A percentile compares a stretch with the other conserved stretches of the same genome.
phyloP scores from a whole-genome alignment of 2,113 vertebrate species.

The Scomber japonicus region DNA sequence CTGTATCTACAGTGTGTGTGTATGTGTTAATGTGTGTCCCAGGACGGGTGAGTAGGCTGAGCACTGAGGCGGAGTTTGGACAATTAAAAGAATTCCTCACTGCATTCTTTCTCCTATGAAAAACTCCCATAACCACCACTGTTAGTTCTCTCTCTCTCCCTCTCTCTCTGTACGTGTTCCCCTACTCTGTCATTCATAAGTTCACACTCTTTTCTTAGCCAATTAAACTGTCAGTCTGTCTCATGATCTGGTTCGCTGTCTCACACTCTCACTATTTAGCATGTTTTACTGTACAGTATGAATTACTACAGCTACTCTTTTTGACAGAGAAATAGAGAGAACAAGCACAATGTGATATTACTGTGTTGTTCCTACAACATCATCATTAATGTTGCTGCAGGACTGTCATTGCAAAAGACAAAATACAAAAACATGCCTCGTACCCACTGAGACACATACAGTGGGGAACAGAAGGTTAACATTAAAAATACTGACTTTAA shows the following conservation, averaged over 20 bases:
- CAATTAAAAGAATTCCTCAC: slow-evolving; percentile 73
- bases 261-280: slow-evolving; percentile 6
- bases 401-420: too few species aligned
- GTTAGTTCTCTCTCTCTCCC: neutral
- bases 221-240: slow-evolving; percentile 44
- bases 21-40: slow-evolving; percentile 11
- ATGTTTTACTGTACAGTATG: slow-evolving; percentile 6
- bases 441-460: too few species aligned
- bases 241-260: slow-evolving; percentile 23
- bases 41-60: slow-evolving; percentile 59
- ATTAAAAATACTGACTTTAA: too few species aligned
- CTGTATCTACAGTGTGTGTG: slow-evolving; percentile 42
- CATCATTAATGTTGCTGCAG: too few species aligned
- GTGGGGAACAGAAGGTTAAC: too few species aligned
- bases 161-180: neutral
- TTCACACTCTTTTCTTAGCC: slow-evolving; percentile 26
- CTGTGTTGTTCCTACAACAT: too few species aligned
- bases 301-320: neutral
- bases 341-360: too few species aligned
- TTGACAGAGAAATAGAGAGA: neutral
- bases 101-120: slow-evolving; percentile 69
- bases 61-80: slow-evolving; percentile 61
- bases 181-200: slow-evolving; percentile 23
- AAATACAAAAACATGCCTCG: too few species aligned
- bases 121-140: slow-evolving; percentile 44